phyloP scores from a whole-genome alignment of 2,888 invertebrate species.

The Caenorhabditis doughertyi region DNA sequence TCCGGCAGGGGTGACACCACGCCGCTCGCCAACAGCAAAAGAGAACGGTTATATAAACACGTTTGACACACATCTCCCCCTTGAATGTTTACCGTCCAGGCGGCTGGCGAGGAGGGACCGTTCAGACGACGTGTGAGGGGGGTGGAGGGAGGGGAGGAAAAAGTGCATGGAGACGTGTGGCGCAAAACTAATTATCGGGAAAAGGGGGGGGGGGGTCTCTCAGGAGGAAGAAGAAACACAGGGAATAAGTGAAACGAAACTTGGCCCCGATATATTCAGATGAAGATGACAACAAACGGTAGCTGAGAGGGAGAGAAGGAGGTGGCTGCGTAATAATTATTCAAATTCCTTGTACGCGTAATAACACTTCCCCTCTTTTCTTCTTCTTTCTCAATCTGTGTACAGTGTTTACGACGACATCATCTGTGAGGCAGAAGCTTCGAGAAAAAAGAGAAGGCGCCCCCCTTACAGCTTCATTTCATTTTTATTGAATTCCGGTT shows the following conservation, averaged over 20 bases:
- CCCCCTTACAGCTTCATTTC: neutral
- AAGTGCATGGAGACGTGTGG: conserved; percentile 43
- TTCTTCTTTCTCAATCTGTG: neutral
- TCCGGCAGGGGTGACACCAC: neutral
- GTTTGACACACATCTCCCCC: conserved; percentile 53
- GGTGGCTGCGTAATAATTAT: conserved; percentile 56
- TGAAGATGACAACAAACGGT: conserved; percentile 51
- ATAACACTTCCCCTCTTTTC: conserved; percentile 38
- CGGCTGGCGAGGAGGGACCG: neutral
- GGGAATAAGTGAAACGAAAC: conserved; percentile 28
- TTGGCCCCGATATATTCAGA: conserved; percentile 54
- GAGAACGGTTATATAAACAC: conserved; percentile 61
- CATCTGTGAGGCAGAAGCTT: conserved; percentile 18
- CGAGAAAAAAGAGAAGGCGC: conserved; percentile 16
- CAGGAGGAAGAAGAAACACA: conserved; percentile 4
- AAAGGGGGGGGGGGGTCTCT: no score
- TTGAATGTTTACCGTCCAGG: conserved; percentile 39
- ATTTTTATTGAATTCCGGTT: conserved; percentile 39
- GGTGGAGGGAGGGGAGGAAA: neutral
- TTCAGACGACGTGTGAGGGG: conserved; percentile 1
- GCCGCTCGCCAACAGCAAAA: no score
- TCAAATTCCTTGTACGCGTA: conserved; percentile 59
- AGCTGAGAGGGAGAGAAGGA: conserved; percentile 16
- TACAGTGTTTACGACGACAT: conserved; percentile 49
- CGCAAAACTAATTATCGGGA: conserved; percentile 59